Evolutionary conservation across 2,113 vertebrate genomes (phyloP).

Genomic region (Poeciliopsis retropinna): DNA sequence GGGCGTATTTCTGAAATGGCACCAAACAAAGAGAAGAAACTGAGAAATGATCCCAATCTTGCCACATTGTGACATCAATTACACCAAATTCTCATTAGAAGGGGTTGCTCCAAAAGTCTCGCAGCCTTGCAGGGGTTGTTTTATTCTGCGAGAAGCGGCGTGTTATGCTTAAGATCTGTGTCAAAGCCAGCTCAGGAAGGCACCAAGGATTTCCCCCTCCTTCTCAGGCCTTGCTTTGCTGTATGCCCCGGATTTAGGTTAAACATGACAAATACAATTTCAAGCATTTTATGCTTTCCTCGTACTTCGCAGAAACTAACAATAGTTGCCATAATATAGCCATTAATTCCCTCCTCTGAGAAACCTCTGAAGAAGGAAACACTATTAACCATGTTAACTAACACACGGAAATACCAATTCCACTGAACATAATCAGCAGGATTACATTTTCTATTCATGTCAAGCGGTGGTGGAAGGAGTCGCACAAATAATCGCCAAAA

Average conservation of each 20-base stretch:
- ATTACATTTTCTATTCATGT: conserved; percentile 70
- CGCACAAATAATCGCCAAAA: conserved; percentile 58
- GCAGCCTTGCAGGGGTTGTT: conserved; percentile 51
- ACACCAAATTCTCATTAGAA: conserved; percentile 73
- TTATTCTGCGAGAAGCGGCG: conserved; percentile 62
- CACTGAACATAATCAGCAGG: conserved; percentile 50
- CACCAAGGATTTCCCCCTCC: conserved; percentile 66
- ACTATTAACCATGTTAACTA: conserved; percentile 61
- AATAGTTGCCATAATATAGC: conserved; percentile 59
- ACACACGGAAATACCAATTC: conserved; percentile 61
- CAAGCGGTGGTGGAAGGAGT: conserved; percentile 52
- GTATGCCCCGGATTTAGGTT: conserved; percentile 54
- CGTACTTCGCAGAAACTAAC: conserved; percentile 41
- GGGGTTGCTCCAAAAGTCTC: conserved; percentile 48
- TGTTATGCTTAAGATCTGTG: conserved; percentile 72
- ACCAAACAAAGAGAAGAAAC: conserved; percentile 75
- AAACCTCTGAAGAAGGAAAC: conserved; percentile 48
- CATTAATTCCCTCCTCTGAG: conserved; percentile 53
- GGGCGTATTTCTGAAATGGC: conserved; percentile 77
- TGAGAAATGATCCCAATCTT: conserved; percentile 76
- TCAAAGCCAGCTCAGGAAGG: conserved; percentile 61
- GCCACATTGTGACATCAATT: conserved; percentile 77
- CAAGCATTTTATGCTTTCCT: conserved; percentile 43
- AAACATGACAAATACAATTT: conserved; percentile 71
- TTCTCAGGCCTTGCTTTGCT: conserved; percentile 58